phyloP scores from a whole-genome alignment of 2,113 vertebrate genomes.

The Cephalopholis sonnerati region DNA sequence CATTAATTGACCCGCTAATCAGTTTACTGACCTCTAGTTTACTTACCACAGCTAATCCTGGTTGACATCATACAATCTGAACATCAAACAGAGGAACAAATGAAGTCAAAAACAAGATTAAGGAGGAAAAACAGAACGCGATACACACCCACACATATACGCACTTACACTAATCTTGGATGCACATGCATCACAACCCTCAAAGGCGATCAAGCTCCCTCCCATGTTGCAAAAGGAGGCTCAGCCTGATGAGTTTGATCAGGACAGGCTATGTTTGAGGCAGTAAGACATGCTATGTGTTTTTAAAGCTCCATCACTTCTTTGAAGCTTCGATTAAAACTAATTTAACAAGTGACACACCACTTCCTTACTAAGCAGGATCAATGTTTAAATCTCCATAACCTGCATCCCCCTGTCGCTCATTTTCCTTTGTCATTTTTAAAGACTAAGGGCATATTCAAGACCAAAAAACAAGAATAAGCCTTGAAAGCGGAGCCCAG shows the following conservation, averaged over 20 bases:
- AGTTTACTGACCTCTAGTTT: slow-evolving; percentile 68
- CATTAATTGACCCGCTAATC: slow-evolving; percentile 72
- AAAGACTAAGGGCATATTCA: slow-evolving; percentile 4
- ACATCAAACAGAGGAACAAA: slow-evolving; percentile 66
- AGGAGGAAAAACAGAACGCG: slow-evolving; percentile 44
- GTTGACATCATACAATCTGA: slow-evolving; percentile 68
- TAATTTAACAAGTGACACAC: slow-evolving; percentile 5
- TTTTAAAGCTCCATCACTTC: neutral
- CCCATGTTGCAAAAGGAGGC: slow-evolving; percentile 41
- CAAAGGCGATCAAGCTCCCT: slow-evolving; percentile 35
- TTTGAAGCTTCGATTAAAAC: neutral
- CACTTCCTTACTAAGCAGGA: neutral
- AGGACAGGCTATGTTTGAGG: slow-evolving; percentile 15
- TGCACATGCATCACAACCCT: slow-evolving; percentile 52
- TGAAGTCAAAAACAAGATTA: slow-evolving; percentile 72
- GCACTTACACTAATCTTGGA: slow-evolving; percentile 68
- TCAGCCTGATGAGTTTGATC: slow-evolving; percentile 2
- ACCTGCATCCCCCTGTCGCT: neutral
- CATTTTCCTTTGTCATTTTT: neutral
- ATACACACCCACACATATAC: slow-evolving; percentile 49
- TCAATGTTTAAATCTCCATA: slow-evolving; percentile 16
- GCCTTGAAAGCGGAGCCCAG: neutral
- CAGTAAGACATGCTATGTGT: neutral
- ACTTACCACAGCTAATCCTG: slow-evolving; percentile 78
- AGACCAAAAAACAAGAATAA: slow-evolving; percentile 19